phyloP scores from a whole-genome alignment of 2,888 invertebrate species.

The Brenthis ino region DNA sequence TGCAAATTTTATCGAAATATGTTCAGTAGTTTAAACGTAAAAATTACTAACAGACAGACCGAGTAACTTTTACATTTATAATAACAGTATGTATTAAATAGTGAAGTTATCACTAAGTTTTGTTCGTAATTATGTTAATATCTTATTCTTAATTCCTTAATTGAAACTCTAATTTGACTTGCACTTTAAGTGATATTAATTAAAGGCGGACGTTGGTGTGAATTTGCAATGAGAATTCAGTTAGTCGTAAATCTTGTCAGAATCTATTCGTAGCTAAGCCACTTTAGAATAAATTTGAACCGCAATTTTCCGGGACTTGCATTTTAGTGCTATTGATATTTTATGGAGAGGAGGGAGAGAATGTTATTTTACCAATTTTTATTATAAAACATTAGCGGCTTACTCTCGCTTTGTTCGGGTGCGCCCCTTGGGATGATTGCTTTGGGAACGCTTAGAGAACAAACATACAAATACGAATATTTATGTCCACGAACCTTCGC shows the following conservation, averaged over 20 bases:
- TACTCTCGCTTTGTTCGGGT: no score
- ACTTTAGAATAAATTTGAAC: conserved; percentile 32
- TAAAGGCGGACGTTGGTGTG: conserved; percentile 9
- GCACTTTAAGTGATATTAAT: conserved; percentile 22
- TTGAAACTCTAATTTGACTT: conserved; percentile 1
- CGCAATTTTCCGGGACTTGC: conserved; percentile 29
- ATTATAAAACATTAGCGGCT: not conserved
- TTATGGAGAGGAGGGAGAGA: not conserved
- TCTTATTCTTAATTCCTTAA: not conserved
- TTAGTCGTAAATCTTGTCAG: conserved; percentile 27
- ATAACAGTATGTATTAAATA: no score
- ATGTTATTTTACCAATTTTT: not conserved
- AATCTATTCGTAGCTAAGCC: conserved; percentile 20
- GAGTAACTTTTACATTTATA: no score
- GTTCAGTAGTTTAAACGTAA: no score
- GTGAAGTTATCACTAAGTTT: no score
- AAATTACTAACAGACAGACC: no score
- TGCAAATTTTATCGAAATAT: no score
- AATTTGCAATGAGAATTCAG: conserved; percentile 22
- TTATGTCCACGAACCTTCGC: no score
- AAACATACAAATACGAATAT: no score
- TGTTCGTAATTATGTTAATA: not conserved
- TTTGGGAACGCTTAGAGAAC: no score
- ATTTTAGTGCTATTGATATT: conserved; percentile 24
- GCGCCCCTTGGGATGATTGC: no score